phyloP scores from a whole-genome alignment of 2,797 vertebrate species.

The Oreochromis grahami region DNA sequence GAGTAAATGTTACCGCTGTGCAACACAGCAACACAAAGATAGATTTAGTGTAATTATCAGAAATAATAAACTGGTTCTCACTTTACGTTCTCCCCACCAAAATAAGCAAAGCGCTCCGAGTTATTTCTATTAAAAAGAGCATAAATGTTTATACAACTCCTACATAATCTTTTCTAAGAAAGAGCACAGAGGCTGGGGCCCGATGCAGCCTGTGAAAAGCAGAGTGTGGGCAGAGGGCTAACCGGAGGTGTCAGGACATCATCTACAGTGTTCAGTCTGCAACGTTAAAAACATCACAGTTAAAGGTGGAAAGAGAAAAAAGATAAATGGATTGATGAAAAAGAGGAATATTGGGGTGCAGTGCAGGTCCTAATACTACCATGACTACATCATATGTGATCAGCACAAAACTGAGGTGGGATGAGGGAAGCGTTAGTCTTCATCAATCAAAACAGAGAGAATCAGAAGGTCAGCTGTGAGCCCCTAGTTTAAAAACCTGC shows the following conservation, averaged over 20 bases:
- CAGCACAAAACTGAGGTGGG: background rate
- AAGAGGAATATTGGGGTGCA: background rate
- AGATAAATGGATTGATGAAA: background rate
- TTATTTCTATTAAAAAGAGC: background rate
- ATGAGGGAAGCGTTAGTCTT: background rate
- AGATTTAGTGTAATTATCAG: background rate
- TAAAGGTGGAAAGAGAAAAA: background rate
- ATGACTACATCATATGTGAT: background rate
- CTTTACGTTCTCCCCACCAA: background rate
- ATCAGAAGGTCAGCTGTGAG: background rate
- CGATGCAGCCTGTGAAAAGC: background rate
- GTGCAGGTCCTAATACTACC: background rate
- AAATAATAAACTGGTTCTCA: background rate
- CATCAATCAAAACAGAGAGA: background rate
- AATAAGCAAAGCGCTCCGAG: background rate
- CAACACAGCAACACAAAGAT: background rate
- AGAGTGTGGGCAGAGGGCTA: constrained; percentile 8
- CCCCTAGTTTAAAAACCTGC: background rate
- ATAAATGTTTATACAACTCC: background rate
- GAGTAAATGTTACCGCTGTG: background rate
- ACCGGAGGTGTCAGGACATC: constrained; percentile 25
- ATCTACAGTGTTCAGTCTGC: constrained; percentile 14
- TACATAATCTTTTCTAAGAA: background rate
- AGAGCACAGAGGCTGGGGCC: background rate
- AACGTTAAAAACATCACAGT: background rate